Conservation (phyloP, 2,113 vertebrate species). For the Podarcis muralis region DNA sequence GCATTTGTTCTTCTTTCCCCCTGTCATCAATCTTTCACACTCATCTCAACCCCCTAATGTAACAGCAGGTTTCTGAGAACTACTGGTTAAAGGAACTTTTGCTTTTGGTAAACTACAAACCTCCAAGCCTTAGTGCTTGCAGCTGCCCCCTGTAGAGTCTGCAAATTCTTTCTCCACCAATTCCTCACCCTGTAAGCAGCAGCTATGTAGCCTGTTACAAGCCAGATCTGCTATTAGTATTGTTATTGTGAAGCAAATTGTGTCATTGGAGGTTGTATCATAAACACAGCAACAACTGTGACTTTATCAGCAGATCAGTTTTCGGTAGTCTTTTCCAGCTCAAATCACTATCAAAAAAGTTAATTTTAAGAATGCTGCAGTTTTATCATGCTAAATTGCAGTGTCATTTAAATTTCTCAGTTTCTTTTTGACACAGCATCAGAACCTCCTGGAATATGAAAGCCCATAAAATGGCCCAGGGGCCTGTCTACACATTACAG, state of each 20-base stretch:
- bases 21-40: conserved; percentile 77
- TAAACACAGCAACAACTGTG: neutral
- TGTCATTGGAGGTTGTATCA: neutral
- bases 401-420: neutral
- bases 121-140: conserved; percentile 71
- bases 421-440: neutral
- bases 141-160: conserved; percentile 73
- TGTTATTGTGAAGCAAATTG: conserved; percentile 20
- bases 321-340: neutral
- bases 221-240: neutral
- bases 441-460: neutral
- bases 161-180: conserved; percentile 70
- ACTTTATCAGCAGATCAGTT: neutral
- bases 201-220: conserved; percentile 43
- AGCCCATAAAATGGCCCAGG: neutral
- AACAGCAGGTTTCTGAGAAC: conserved; percentile 74
- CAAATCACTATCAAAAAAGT: neutral
- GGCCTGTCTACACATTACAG: neutral
- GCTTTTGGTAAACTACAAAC: conserved; percentile 72
- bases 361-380: neutral
- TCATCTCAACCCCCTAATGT: conserved; percentile 62
- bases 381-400: conserved; percentile 1
- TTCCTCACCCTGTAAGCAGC: conserved; percentile 50
- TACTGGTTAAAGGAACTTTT: conserved; percentile 74
- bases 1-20: conserved; percentile 74